Evolutionary conservation across 2,888 invertebrate species (phyloP), one percentile per base, ranked within the genome.

Genomic region (Automeris io): DNA sequence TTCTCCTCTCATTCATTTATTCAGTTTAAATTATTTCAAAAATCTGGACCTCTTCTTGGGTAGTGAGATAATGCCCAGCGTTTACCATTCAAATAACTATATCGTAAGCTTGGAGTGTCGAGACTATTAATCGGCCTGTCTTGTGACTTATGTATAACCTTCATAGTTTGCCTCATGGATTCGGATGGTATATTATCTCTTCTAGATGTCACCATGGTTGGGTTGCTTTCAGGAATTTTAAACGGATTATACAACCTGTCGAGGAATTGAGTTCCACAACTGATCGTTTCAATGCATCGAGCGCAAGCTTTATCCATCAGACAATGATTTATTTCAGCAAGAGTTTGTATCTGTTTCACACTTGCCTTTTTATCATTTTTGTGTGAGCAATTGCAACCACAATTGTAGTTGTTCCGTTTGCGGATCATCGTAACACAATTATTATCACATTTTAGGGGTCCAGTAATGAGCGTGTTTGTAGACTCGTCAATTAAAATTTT

Each of bases 1-100:
- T n/a, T n/a, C n/a, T n/a, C n/a, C n/a, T n/a, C n/a, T n/a, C n/a
- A n/a, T n/a, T n/a, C n/a, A n/a, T n/a, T n/a, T n/a, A n/a, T n/a
- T n/a, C n/a, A n/a, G n/a, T n/a, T n/a, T n/a, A n/a, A n/a, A n/a
- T n/a, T n/a, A 18, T 21, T 12, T 60, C 52, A 82, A 52, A 82
- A 83, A 49, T 83, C 83, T 13, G 83, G 83, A 5, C 81, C 81
- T 42, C 56, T 61, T 2, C 49, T 42, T 8, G 66, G 65, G 37
- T 61, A 56, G 38, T 54, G 59, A 7, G 72, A 59, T 35, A 82
- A 37, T 18, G 79, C 68, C 83, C 83, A 83, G 25, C 72, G 59
- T 44, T 64, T 71, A 23, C 59, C 61, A 36, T 55, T 54, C 42
- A 55, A 43, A 12, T 35, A 39, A 29, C 21, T 25, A 19, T 34